A percentile compares a stretch with the other conserved stretches of the same genome.
These are phyloP conservation scores for Protophormia terraenovae DNA, from an alignment of 2,888 invertebrate species.

Conservation along the genomic window DNA sequence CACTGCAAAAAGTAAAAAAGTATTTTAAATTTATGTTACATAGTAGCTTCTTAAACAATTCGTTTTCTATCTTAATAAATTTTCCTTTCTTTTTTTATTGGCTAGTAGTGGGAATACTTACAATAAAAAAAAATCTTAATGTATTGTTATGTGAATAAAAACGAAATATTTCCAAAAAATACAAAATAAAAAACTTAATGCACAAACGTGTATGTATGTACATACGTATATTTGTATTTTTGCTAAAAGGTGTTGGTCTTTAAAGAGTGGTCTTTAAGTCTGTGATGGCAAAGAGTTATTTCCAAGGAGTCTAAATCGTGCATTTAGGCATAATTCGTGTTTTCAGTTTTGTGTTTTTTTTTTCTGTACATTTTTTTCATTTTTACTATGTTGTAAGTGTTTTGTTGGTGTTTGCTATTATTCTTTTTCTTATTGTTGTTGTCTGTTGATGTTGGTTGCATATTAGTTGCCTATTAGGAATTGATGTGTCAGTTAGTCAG, in stretches of 20 bases:
- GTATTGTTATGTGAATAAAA: slow-evolving; percentile 51
- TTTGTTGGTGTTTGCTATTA: slow-evolving; percentile 54
- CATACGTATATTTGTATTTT: not conserved
- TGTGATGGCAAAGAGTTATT: slow-evolving; percentile 61
- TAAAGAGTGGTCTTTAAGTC: slow-evolving; percentile 63
- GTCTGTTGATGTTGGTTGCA: slow-evolving; percentile 61
- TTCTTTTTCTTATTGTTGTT: slow-evolving; percentile 71
- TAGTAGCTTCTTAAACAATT: not conserved
- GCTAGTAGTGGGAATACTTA: not conserved
- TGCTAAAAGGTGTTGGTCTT: slow-evolving; percentile 64
- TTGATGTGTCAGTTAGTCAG: slow-evolving; percentile 70
- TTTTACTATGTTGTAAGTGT: not conserved
- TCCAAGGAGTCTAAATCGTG: slow-evolving; percentile 66
- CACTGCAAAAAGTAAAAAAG: too few relatives aligned
- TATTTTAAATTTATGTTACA: not conserved
- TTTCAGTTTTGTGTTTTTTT: slow-evolving; percentile 50
- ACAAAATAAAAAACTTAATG: not conserved
- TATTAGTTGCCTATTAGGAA: slow-evolving; percentile 71
- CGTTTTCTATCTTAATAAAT: not conserved
- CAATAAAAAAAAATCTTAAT: slow-evolving; percentile 45
- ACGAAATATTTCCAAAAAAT: not conserved
- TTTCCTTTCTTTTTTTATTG: slow-evolving; percentile 42
- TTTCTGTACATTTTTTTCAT: slow-evolving; percentile 9
- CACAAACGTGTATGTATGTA: not conserved
- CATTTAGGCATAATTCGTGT: slow-evolving; percentile 69